phyloP scores from a whole-genome alignment of 1,140 invertebrate genomes.

The Heliothis subflexa region DNA sequence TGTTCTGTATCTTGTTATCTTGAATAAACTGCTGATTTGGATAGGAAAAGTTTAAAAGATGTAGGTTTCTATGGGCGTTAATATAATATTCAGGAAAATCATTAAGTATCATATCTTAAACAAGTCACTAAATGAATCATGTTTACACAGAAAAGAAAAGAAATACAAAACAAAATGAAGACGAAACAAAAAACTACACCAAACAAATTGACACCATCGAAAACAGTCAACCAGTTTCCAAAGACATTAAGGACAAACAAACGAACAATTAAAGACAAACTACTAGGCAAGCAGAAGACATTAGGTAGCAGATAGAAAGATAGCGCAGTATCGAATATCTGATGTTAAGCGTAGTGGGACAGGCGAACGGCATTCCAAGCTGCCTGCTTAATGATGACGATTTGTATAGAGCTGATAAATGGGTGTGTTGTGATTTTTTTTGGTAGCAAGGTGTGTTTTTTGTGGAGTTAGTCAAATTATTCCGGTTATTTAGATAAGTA shows the following conservation, averaged over 20 bases:
- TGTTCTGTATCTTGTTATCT: too few relatives aligned
- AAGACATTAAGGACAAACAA: slow-evolving; percentile 38
- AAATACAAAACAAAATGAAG: background rate
- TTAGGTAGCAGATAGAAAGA: slow-evolving; percentile 76
- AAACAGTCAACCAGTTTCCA: slow-evolving; percentile 12
- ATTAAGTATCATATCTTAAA: too few relatives aligned
- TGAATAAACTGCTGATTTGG: too few relatives aligned
- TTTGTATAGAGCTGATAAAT: slow-evolving; percentile 65
- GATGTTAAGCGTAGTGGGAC: slow-evolving; percentile 71
- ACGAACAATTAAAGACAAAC: slow-evolving; percentile 35
- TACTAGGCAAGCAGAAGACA: slow-evolving; percentile 49
- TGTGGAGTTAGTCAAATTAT: background rate
- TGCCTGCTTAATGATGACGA: slow-evolving; percentile 66
- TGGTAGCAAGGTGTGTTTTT: background rate
- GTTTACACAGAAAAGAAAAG: background rate
- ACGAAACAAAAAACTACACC: background rate
- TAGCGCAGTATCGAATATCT: slow-evolving; percentile 77
- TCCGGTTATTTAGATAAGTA: background rate
- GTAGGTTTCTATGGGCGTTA: too few relatives aligned
- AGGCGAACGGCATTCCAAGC: slow-evolving; percentile 74
- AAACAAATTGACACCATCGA: background rate
- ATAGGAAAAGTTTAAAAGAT: too few relatives aligned
- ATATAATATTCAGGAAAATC: too few relatives aligned
- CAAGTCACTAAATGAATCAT: background rate
- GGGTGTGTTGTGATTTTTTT: background rate